Conservation (phyloP, 2,888 invertebrate species). For the Trichopria drosophilae region DNA sequence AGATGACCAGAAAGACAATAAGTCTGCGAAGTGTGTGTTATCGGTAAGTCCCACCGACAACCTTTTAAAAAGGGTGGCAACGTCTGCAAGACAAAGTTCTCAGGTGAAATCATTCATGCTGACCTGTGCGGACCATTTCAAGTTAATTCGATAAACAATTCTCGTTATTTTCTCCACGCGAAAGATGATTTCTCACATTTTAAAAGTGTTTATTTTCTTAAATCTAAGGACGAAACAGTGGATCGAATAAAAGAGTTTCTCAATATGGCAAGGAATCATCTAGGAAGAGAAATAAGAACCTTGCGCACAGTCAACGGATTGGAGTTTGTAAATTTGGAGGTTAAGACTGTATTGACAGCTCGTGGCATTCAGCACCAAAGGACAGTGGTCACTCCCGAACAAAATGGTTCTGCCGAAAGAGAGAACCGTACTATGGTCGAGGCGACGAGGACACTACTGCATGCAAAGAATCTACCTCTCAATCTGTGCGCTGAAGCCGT, state of each 20-base stretch:
- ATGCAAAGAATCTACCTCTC: slow-evolving; percentile 3
- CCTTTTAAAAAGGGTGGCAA: slow-evolving; percentile 13
- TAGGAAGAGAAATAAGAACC: slow-evolving; percentile 9
- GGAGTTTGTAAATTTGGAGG: slow-evolving; percentile 14
- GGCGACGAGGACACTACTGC: slow-evolving; percentile 6
- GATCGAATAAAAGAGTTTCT: slow-evolving; percentile 22
- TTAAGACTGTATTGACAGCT: too few species aligned
- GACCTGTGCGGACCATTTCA: slow-evolving; percentile 32
- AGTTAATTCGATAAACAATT: slow-evolving; percentile 5
- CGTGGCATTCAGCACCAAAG: slow-evolving; percentile 15
- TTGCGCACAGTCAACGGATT: slow-evolving; percentile 19
- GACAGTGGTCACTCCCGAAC: slow-evolving; percentile 11
- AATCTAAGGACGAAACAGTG: slow-evolving; percentile 19
- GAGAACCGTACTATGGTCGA: slow-evolving; percentile 21
- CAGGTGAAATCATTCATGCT: slow-evolving; percentile 24
- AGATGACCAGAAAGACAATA: slow-evolving; percentile 6
- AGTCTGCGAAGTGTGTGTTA: slow-evolving; percentile 24
- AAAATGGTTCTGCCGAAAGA: slow-evolving; percentile 19
- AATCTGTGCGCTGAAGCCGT: slow-evolving; percentile 18
- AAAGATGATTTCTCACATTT: slow-evolving; percentile 32
- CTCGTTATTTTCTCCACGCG: slow-evolving; percentile 16
- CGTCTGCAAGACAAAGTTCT: slow-evolving; percentile 12
- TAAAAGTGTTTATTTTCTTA: slow-evolving; percentile 24
- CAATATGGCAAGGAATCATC: slow-evolving; percentile 12
- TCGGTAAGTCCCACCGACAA: slow-evolving; percentile 21